These are phyloP conservation scores for Psittacula cyanocephala DNA, from an alignment of 2,113 vertebrate species.

Conservation along the genomic window DNA sequence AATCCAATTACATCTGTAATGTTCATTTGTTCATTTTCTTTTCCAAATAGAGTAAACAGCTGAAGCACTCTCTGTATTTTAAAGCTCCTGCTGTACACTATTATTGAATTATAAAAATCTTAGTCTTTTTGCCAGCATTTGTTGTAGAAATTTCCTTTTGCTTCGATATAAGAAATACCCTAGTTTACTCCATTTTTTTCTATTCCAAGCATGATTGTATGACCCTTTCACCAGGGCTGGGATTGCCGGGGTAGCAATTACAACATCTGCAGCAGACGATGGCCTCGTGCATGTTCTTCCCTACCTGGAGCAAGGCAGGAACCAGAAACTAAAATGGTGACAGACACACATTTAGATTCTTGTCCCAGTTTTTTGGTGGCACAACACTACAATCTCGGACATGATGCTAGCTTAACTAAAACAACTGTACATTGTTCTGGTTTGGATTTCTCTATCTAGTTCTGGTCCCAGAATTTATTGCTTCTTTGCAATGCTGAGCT, in stretches of 20 bases:
- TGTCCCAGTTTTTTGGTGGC: not conserved
- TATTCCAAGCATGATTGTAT: not conserved
- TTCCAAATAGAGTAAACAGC: conserved; percentile 1
- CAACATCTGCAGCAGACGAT: accelerated
- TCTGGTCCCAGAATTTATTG: not conserved
- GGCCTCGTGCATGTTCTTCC: not conserved
- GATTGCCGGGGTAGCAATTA: not conserved
- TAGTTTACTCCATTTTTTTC: not conserved
- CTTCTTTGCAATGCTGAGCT: not conserved
- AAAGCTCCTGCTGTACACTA: not conserved
- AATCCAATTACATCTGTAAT: conserved; percentile 19
- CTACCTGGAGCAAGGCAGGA: not conserved
- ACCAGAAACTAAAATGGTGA: not conserved
- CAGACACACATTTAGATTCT: not conserved
- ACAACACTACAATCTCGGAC: accelerated
- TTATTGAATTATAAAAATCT: not conserved
- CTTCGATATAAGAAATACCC: not conserved
- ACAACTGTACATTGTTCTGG: not conserved
- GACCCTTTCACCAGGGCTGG: not conserved
- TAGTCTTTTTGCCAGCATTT: not conserved
- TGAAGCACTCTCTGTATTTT: not conserved
- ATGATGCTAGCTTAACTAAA: not conserved
- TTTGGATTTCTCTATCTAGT: not conserved
- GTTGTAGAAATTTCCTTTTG: not conserved
- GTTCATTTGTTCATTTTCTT: conserved; percentile 16